A percentile compares a stretch with the other conserved stretches of the same genome.
phyloP scores from a whole-genome alignment of 2,797 vertebrate genomes.

The Steatocranus sp. region DNA sequence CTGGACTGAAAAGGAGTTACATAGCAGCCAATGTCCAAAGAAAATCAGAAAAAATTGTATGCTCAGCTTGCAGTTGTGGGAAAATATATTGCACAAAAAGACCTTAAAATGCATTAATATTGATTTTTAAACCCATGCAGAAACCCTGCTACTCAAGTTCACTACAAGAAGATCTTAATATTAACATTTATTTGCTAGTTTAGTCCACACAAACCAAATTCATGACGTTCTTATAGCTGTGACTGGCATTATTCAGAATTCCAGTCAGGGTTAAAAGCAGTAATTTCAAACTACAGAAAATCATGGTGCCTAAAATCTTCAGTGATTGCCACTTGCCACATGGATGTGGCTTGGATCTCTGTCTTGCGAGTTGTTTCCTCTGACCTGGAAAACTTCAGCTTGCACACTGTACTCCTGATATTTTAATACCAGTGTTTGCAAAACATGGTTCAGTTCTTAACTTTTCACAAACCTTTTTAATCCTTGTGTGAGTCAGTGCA shows the following conservation, averaged over 20 bases:
- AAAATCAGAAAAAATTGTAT: not conserved
- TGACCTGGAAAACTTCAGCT: not conserved
- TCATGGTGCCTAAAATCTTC: not conserved
- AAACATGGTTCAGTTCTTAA: not conserved
- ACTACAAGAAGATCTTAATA: not conserved
- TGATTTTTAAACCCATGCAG: not conserved
- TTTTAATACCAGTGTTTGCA: not conserved
- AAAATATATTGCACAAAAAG: not conserved
- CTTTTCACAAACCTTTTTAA: not conserved
- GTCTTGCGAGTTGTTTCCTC: fast-evolving
- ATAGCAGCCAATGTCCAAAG: not conserved
- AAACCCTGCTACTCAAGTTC: not conserved
- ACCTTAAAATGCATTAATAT: not conserved
- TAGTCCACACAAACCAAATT: not conserved
- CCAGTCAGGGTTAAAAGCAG: not conserved
- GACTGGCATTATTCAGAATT: not conserved
- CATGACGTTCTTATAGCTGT: not conserved
- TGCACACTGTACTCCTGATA: not conserved
- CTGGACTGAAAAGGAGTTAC: not conserved
- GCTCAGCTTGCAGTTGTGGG: not conserved
- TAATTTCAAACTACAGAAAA: not conserved
- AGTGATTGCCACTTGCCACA: not conserved
- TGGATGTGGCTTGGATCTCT: not conserved
- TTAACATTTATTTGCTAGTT: not conserved
- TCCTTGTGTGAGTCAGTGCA: not conserved